Conservation (phyloP, 2,797 vertebrate species). For the Rhadinocentrus ornatus region DNA sequence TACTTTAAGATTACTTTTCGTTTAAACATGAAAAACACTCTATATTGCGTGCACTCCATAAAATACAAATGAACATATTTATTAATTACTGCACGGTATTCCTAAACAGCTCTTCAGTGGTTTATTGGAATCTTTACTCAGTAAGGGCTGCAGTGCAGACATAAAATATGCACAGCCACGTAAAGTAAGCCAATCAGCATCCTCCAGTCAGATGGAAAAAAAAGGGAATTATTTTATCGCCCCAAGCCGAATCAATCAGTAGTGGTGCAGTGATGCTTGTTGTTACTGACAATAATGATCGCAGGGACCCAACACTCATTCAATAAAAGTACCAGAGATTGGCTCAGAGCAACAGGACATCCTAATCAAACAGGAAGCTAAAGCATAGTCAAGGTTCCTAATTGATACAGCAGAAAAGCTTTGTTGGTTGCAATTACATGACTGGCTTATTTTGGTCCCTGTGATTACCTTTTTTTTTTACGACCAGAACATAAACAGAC, state of each 20-base stretch:
- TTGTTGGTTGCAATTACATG: background rate
- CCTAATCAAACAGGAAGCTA: slow-evolving; percentile 6
- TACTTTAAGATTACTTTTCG: background rate
- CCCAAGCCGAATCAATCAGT: slow-evolving; percentile 30
- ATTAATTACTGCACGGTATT: background rate
- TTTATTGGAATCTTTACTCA: background rate
- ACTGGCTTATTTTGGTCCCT: background rate
- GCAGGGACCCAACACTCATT: slow-evolving; percentile 8
- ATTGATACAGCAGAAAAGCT: background rate
- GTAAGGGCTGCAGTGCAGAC: background rate
- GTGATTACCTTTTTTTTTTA: background rate
- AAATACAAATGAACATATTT: background rate
- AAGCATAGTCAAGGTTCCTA: background rate
- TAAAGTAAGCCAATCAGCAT: slow-evolving; percentile 18
- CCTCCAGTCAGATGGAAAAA: slow-evolving; percentile 19
- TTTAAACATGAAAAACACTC: background rate
- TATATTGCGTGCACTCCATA: background rate
- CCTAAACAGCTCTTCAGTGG: background rate
- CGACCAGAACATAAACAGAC: background rate
- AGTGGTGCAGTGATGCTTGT: slow-evolving; percentile 17
- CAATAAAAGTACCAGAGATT: slow-evolving; percentile 12
- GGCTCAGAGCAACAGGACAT: slow-evolving; percentile 21
- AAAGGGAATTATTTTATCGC: slow-evolving; percentile 39
- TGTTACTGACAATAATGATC: slow-evolving; percentile 40
- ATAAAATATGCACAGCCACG: slow-evolving; percentile 7